phyloP scores from a whole-genome alignment of 2,113 vertebrate genomes.

The Limanda limanda region DNA sequence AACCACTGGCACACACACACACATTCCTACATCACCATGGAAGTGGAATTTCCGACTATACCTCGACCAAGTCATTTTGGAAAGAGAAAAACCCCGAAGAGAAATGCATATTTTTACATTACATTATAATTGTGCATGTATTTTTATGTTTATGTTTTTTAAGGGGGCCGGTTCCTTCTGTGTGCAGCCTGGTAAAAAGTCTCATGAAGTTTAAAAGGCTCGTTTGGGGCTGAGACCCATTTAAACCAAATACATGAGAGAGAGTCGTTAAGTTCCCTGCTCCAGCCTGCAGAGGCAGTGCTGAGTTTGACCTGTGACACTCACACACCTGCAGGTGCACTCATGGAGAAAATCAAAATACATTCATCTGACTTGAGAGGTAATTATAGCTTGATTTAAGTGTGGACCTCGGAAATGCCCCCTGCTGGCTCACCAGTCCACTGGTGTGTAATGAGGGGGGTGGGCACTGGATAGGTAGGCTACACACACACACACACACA shows the following conservation, averaged over 20 bases:
- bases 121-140: neutral
- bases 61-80: neutral
- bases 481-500: conserved; percentile 8
- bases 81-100: too few species aligned
- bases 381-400: conserved; percentile 5
- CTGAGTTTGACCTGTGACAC: conserved; percentile 10
- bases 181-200: neutral
- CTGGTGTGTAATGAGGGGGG: neutral
- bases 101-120: neutral
- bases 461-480: too few species aligned
- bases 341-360: neutral
- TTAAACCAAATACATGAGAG: neutral
- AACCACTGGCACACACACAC: conserved; percentile 22
- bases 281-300: conserved; percentile 13
- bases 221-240: neutral
- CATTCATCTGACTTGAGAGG: neutral
- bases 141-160: neutral
- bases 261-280: neutral
- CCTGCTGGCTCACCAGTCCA: neutral
- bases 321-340: conserved; percentile 1
- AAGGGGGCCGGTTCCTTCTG: neutral
- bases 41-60: neutral
- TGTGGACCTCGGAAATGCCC: neutral
- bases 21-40: conserved; percentile 14
- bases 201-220: neutral